Percentiles rank a stretch among this genome's conserved stretches.
Conservation (phyloP, 2,888 invertebrate genomes). For the Seira musarum region DNA sequence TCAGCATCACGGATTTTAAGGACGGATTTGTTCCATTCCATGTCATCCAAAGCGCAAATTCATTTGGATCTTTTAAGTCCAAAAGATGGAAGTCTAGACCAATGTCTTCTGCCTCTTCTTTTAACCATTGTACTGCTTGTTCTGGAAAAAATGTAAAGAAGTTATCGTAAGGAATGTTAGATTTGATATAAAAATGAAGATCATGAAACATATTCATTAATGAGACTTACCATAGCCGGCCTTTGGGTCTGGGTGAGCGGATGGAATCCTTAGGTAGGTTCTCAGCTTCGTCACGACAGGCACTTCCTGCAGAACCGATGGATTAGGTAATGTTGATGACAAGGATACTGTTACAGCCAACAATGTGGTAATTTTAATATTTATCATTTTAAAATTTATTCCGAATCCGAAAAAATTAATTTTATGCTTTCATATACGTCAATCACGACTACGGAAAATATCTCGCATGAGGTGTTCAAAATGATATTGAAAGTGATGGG, state of each 20-base stretch:
- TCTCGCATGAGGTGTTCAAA: too few species aligned
- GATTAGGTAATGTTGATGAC: neutral
- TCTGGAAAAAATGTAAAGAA: slow-evolving; percentile 3
- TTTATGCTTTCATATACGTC: too few species aligned
- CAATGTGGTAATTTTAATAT: too few species aligned
- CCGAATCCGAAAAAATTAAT: too few species aligned
- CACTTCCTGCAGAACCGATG: slow-evolving; percentile 66
- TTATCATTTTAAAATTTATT: too few species aligned
- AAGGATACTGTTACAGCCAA: too few species aligned
- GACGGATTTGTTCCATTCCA: slow-evolving; percentile 84
- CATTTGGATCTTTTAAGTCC: slow-evolving; percentile 15
- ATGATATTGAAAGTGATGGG: too few species aligned
- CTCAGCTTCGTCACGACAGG: slow-evolving; percentile 83
- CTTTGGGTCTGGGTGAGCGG: slow-evolving; percentile 88
- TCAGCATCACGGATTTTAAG: slow-evolving; percentile 84
- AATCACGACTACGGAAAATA: too few species aligned
- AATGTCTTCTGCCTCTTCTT: neutral
- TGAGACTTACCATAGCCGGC: slow-evolving; percentile 77
- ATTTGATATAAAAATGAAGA: neutral
- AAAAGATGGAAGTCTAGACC: slow-evolving; percentile 28
- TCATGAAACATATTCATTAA: too few species aligned
- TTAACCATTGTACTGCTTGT: neutral
- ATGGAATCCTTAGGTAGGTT: slow-evolving; percentile 88
- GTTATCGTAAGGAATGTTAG: too few species aligned
- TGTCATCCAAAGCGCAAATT: slow-evolving; percentile 81